These are phyloP conservation scores for Callipepla californica DNA, from an alignment of 2,113 vertebrate species.

Conservation along the genomic window DNA sequence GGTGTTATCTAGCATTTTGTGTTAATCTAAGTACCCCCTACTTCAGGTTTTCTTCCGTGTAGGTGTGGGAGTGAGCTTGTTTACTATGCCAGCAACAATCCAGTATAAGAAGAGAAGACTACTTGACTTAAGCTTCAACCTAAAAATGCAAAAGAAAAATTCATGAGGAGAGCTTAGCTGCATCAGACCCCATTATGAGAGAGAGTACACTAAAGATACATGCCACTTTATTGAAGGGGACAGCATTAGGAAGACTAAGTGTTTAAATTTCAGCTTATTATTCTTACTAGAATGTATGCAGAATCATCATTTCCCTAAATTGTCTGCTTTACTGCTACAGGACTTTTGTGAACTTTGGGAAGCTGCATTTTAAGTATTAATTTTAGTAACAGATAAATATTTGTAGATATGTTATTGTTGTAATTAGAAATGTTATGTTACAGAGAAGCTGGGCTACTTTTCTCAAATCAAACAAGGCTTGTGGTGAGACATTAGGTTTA, in stretches of 20 bases:
- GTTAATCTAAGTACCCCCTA: neutral
- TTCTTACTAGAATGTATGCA: neutral
- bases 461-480: fast-evolving
- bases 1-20: neutral
- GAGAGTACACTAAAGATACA: neutral
- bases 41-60: neutral
- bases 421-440: neutral
- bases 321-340: neutral
- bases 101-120: neutral
- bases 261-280: neutral
- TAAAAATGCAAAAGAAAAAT: neutral
- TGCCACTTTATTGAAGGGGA: neutral
- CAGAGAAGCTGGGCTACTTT: neutral
- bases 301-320: neutral
- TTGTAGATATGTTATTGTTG: neutral
- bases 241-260: neutral
- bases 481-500: neutral
- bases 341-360: neutral
- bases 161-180: fast-evolving
- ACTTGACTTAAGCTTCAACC: neutral
- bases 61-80: neutral
- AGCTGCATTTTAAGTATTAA: neutral
- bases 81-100: neutral
- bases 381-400: neutral
- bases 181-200: neutral